These are phyloP conservation scores for Ditylenchus weischeri DNA, from an alignment of 2,888 invertebrate species.

Conservation along the genomic window DNA sequence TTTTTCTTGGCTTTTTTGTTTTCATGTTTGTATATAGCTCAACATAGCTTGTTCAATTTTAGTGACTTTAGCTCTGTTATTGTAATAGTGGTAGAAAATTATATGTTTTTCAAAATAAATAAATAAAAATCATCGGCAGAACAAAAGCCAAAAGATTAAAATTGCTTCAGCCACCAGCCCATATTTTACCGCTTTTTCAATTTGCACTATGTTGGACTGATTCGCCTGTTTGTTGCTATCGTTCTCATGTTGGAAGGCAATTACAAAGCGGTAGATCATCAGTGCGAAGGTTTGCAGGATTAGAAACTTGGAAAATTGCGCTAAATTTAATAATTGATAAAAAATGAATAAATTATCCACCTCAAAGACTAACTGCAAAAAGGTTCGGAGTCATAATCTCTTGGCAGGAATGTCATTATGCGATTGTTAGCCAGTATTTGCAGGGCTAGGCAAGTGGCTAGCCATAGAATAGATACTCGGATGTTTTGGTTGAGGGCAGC, in stretches of 20 bases:
- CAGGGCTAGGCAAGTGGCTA: conserved; percentile 13
- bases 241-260: conserved; percentile 8
- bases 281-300: conserved; percentile 16
- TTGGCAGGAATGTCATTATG: conserved; percentile 15
- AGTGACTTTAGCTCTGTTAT: too few species aligned
- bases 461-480: conserved; percentile 16
- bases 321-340: conserved; percentile 8
- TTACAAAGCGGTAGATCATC: conserved; percentile 17
- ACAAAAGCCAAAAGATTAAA: conserved; percentile 17
- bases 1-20: too few species aligned
- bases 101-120: not conserved
- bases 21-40: too few species aligned
- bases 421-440: conserved; percentile 11
- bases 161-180: conserved; percentile 14
- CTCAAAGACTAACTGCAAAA: conserved; percentile 13
- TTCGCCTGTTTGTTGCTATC: not conserved
- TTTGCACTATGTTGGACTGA: not conserved
- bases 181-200: not conserved
- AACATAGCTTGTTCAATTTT: too few species aligned
- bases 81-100: not conserved
- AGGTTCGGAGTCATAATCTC: conserved; percentile 23
- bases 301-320: conserved; percentile 15
- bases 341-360: not conserved
- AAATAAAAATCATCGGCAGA: conserved; percentile 1
- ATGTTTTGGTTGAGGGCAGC: conserved; percentile 8